Evolutionary conservation across 1,140 invertebrate genomes (phyloP), one percentile per base, ranked within the genome.

Genomic region (Temnothorax nylanderi): DNA sequence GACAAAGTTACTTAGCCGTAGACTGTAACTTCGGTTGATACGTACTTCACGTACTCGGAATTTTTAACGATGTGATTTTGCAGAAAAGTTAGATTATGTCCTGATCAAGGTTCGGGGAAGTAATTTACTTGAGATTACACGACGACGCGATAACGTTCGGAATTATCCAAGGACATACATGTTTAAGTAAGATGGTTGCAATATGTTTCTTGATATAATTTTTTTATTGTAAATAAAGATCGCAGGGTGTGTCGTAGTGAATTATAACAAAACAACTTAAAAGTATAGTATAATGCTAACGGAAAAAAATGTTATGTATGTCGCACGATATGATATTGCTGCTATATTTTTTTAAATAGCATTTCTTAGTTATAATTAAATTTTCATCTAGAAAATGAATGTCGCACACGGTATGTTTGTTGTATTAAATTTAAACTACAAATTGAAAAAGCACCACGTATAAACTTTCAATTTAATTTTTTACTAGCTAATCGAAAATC

Each of bases 21-120:
- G 10, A 58, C 2, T 32, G 44, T 44, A 56, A 74, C 56, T 74
- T 82, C 49, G 32, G 37, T 16, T 37, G 37, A 21, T 56, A 3
- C 37, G 41, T 21, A 4, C 34, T 82, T 37, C 21, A 32, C 11
- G 7, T 60, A 74, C 54, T 21, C 18, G 4, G 21, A 58, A 82
- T 82, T 82, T 81, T 82, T 71, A 82, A 72, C 41, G 26, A 34
- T 41, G 21, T 82, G 26, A 26, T 74, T 74, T 32, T 44, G 16
- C 21, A n/a, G 16, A 13, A 82, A 82, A 82, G 80, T 82, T 82
- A 82, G 26, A 82, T 82, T 60, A 37, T 47, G 41, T 47, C 21
- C 5, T 54, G 16, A 26, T 56, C 77, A 41, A 71, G 41, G 37
- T 26, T 37, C 10, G 47, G 18, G 51, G 21, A 60, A 74, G 80